Evolutionary conservation across 1,140 invertebrate species (phyloP).

Genomic region (Neocloeon triangulifer): DNA sequence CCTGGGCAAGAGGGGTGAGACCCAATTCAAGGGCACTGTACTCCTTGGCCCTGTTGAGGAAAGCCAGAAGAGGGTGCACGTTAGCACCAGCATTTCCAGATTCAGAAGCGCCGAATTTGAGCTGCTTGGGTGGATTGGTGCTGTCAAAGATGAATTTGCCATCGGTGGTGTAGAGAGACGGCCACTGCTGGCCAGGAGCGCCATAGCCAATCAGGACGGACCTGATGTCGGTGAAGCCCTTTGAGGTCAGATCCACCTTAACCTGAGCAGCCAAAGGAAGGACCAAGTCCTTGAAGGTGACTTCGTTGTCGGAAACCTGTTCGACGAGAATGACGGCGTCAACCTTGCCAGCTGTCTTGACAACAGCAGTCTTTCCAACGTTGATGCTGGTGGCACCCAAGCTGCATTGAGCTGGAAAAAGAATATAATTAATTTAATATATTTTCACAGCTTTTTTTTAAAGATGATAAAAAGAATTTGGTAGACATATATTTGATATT

Average conservation of each 20-base stretch:
- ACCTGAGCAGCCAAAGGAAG: slow-evolving; percentile 18
- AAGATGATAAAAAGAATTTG: too few species aligned
- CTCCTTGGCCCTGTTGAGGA: slow-evolving; percentile 10
- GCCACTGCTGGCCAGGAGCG: slow-evolving; percentile 22
- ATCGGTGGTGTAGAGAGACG: slow-evolving; percentile 26
- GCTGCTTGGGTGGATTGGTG: slow-evolving; percentile 21
- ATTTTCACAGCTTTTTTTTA: too few species aligned
- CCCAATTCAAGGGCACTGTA: slow-evolving; percentile 14
- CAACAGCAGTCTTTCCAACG: slow-evolving; percentile 31
- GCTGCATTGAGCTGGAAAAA: slow-evolving; percentile 25
- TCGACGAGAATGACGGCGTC: slow-evolving; percentile 52
- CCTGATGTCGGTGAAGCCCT: slow-evolving; percentile 26
- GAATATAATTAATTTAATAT: too few species aligned
- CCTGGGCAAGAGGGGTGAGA: slow-evolving; percentile 18
- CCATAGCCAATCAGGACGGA: slow-evolving; percentile 30
- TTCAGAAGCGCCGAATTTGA: slow-evolving; percentile 18
- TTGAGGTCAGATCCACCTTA: slow-evolving; percentile 21
- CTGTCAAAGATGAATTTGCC: slow-evolving; percentile 26
- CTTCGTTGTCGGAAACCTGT: slow-evolving; percentile 21
- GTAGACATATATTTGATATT: too few species aligned
- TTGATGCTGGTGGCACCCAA: slow-evolving; percentile 24
- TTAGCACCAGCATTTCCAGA: background rate
- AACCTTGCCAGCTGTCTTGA: slow-evolving; percentile 43
- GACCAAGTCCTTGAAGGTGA: slow-evolving; percentile 22
- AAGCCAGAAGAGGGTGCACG: slow-evolving; percentile 8